Percentiles rank a stretch among this genome's conserved stretches.
Evolutionary conservation across 2,888 invertebrate genomes (phyloP).

Genomic region (Adelognathus sp.): DNA sequence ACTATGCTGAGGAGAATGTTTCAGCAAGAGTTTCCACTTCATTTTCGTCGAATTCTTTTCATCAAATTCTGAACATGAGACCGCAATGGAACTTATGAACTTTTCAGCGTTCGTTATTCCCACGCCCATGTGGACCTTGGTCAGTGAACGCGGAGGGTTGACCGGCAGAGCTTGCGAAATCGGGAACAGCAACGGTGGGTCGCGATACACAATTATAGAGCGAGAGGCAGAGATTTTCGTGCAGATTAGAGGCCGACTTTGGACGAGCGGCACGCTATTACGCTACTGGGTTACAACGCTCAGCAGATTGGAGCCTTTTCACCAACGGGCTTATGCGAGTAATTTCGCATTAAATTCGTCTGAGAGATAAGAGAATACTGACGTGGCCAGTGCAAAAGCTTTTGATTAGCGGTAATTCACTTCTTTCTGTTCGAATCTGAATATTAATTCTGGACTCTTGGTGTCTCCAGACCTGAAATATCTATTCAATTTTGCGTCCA

Average conservation of each 20-base stretch:
- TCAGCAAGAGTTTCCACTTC: too few relatives aligned
- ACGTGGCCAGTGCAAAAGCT: background rate
- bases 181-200: background rate
- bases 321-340: background rate
- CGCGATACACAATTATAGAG: slow-evolving; percentile 54
- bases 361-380: background rate
- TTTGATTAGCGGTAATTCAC: too few relatives aligned
- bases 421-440: too few relatives aligned
- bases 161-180: background rate
- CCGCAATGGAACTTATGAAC: slow-evolving; percentile 59
- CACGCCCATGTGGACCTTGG: background rate
- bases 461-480: too few relatives aligned
- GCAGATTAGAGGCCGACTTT: slow-evolving; percentile 58
- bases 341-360: background rate
- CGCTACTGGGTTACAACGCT: slow-evolving; percentile 42
- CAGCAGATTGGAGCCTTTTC: slow-evolving; percentile 40
- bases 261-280: slow-evolving; percentile 9
- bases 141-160: background rate
- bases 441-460: too few relatives aligned
- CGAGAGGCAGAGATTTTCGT: slow-evolving; percentile 62
- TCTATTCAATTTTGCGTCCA: too few relatives aligned
- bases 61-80: slow-evolving; percentile 16
- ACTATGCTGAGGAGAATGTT: too few relatives aligned
- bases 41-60: background rate
- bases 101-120: slow-evolving; percentile 30